A percentile compares a stretch with the other conserved stretches of the same genome.
Conservation (phyloP, 2,888 invertebrate species). For the Prosapia bicincta region DNA sequence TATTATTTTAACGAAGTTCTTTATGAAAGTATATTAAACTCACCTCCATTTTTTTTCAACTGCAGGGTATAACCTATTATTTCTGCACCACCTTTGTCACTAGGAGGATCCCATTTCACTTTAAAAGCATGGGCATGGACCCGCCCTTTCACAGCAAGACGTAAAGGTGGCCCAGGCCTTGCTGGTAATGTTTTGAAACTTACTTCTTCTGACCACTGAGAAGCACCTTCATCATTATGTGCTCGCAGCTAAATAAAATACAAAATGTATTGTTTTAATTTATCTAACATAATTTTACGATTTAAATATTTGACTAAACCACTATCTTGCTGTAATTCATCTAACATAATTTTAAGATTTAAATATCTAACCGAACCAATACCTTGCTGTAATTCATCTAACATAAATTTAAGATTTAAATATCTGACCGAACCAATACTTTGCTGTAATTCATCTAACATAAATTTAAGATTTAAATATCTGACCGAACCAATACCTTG, state of each 20-base stretch:
- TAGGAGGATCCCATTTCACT: slow-evolving; percentile 78
- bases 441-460: too few relatives aligned
- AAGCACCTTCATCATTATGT: slow-evolving; percentile 78
- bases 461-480: too few relatives aligned
- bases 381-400: too few relatives aligned
- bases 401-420: too few relatives aligned
- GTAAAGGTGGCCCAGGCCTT: slow-evolving; percentile 70
- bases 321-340: too few relatives aligned
- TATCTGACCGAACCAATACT: too few relatives aligned
- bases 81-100: slow-evolving; percentile 70
- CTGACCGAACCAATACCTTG: too few relatives aligned
- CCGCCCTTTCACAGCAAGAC: slow-evolving; percentile 76
- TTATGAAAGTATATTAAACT: slow-evolving; percentile 3
- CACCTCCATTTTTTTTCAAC: slow-evolving; percentile 58
- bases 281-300: too few relatives aligned
- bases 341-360: too few relatives aligned
- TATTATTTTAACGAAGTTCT: background rate
- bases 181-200: slow-evolving; percentile 75
- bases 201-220: slow-evolving; percentile 79
- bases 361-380: too few relatives aligned
- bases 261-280: too few relatives aligned
- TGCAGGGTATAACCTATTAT: slow-evolving; percentile 66
- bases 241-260: slow-evolving; percentile 70
- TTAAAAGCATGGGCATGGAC: slow-evolving; percentile 76
- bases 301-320: too few relatives aligned